Evolutionary conservation across 2,113 vertebrate species (phyloP).

Genomic region (Oreochromis tanganicae): DNA sequence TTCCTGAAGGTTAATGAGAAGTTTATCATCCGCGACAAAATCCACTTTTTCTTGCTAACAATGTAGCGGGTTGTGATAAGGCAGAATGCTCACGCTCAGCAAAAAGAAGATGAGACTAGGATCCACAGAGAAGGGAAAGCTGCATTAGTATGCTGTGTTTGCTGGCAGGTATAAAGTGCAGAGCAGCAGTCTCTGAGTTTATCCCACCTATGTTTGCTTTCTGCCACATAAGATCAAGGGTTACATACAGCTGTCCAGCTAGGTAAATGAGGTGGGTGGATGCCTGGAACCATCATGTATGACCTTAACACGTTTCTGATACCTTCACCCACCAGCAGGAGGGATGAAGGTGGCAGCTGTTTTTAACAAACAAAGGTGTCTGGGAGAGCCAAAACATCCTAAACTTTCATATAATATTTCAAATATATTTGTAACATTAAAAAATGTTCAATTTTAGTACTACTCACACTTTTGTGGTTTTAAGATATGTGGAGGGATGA

Average conservation of each 20-base stretch:
- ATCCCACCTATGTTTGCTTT: conserved; percentile 9
- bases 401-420: neutral
- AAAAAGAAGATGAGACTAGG: conserved; percentile 27
- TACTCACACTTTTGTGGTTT: neutral
- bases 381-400: neutral
- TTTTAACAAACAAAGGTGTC: neutral
- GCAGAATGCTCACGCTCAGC: neutral
- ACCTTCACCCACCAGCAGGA: conserved; percentile 18
- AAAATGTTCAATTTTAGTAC: neutral
- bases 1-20: conserved; percentile 70
- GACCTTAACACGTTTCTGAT: conserved; percentile 28
- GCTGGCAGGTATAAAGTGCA: conserved; percentile 8
- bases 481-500: conserved; percentile 3
- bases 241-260: neutral
- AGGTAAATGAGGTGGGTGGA: conserved; percentile 22
- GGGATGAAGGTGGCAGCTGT: neutral
- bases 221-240: conserved; percentile 27
- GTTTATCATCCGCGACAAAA: conserved; percentile 55
- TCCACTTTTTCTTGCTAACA: conserved; percentile 44
- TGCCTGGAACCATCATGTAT: conserved; percentile 25
- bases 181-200: neutral
- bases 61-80: conserved; percentile 27
- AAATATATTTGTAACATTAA: neutral
- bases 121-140: neutral
- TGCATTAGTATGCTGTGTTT: conserved; percentile 29